Base-by-base conservation (phyloP, 2,113 vertebrate species). In the Aphyosemion australe region DNA sequence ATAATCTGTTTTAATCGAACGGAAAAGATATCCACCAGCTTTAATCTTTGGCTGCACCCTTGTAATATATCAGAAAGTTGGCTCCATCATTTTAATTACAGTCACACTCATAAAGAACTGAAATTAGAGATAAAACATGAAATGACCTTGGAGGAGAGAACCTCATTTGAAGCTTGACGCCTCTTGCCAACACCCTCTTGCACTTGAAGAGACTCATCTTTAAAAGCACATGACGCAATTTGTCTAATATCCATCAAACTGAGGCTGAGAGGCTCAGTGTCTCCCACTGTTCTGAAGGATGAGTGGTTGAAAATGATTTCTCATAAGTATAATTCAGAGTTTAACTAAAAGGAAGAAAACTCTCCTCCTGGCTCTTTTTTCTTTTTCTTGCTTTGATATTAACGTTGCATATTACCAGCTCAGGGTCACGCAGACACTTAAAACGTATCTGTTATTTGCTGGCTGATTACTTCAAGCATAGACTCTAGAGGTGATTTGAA, bases 201-300 rank as follows among this genome's bases (percentile, higher is more conserved):
- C 80, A 69, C 55, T 69, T 56, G 76, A 72, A 78, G 79, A 67
- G 69, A 84, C 59, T 84, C 86, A 79, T 88, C 86, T 83, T 83
- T 69, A 84, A 76, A 83, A 61, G 69, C 64, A 57, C 72, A 73
- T 88, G 84, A 84, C 31, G 84, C 79, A 86, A 86, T 77, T 74
- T 76, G 75, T 75, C 72, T 83, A 67, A 84, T 77, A 74, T 81
- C 66, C 69, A 73, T 73, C 65, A 66, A 64, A 74, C 26, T 12
- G 61, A 49, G 72, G 71, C 74, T 15, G 72, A 68, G 78, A 70
- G 65, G 70, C 65, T 39, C 6, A 3, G 1, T 41, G 46, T 39
- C 60, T 65, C 65, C 49, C 32, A 34, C 52, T 5, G 48, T 0
- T 57, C 56, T 75, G 62, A 61, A 77, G 76, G 73, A 26, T 67